A percentile compares a stretch with the other conserved stretches of the same genome.
Evolutionary conservation across 2,888 invertebrate genomes (phyloP).

Genomic region (Dusona sp.): DNA sequence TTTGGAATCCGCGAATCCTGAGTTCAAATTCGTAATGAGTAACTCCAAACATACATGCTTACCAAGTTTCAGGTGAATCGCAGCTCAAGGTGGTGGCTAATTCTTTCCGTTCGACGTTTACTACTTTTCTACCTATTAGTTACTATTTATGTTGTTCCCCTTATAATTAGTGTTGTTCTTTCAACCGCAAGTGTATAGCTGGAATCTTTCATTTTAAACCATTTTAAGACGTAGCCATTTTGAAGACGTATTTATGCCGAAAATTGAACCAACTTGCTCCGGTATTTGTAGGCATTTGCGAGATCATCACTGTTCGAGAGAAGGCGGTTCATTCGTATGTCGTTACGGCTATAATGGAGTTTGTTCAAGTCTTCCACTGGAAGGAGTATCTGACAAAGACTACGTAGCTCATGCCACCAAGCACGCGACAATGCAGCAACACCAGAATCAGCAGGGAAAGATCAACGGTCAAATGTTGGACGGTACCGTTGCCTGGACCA

Average conservation of each 20-base stretch:
- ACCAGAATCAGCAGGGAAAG: constrained; percentile 81
- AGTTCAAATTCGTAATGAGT: too few relatives aligned
- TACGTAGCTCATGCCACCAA: constrained; percentile 94
- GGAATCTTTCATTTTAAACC: not conserved
- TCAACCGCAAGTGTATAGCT: not conserved
- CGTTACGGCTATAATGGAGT: constrained; percentile 95
- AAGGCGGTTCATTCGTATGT: constrained; percentile 94
- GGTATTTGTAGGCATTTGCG: constrained; percentile 88
- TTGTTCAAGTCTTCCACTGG: constrained; percentile 94
- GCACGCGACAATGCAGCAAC: constrained; percentile 83
- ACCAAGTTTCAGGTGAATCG: too few relatives aligned
- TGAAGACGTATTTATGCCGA: not conserved
- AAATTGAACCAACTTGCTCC: not conserved
- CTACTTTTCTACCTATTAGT: too few relatives aligned
- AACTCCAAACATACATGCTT: too few relatives aligned
- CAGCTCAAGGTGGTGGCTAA: too few relatives aligned
- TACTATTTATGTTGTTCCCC: too few relatives aligned
- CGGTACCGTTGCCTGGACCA: constrained; percentile 88
- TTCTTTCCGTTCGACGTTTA: too few relatives aligned
- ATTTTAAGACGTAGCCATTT: not conserved
- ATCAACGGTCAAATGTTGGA: constrained; percentile 85
- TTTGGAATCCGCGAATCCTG: too few relatives aligned
- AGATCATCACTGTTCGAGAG: constrained; percentile 92
- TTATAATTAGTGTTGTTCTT: too few relatives aligned
- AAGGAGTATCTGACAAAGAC: constrained; percentile 94